Evolutionary conservation across 2,797 vertebrate species (phyloP), one percentile per base, ranked within the genome.

Genomic region (Takifugu rubripes): DNA sequence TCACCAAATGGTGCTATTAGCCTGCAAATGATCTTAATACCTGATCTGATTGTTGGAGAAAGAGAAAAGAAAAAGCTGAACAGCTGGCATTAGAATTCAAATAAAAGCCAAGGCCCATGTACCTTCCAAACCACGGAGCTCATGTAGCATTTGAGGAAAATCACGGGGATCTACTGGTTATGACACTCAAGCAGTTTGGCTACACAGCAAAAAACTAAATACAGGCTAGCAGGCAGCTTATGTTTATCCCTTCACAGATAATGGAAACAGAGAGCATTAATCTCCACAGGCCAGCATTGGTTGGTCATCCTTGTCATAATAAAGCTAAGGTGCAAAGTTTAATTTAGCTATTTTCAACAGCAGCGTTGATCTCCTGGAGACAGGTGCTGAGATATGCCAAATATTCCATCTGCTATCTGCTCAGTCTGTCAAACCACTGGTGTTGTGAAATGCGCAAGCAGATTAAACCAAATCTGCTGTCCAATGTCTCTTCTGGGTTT

Each of bases 1-100:
- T 67, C 45, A 50, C 21, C 21, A 31, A 27, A 56, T 42, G 55
- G 50, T 57, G 33, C 43, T 59, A 74, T 71, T 67, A 60, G 65
- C 27, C 42, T 65, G 64, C 82, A 54, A 80, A 81, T 82, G 26
- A 84, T 69, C 77, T 29, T 24, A 29, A 53, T 31, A 29, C 2
- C 16, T 40, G 54, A 62, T 63, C 71, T 58, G 68, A 68, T 69
- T 62, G 57, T 49, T 25, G 31, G 46, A 69, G 54, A 68, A 25
- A 21, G 21, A 21, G 21, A 21, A 21, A 21, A 21, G 21, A 21
- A 21, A 21, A 21, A 21, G 21, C 21, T 21, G 12, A 40, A 40
- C 11, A 12, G 36, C 36, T 40, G 36, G 36, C 12, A 40, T 21
- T 49, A 4, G 3, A 49, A 44, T 12, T 25, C 15, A 64, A 43